Percentiles rank a stretch among this genome's conserved stretches.
Evolutionary conservation across 1,140 invertebrate genomes (phyloP).

Genomic region (Drosophila kepulauana): DNA sequence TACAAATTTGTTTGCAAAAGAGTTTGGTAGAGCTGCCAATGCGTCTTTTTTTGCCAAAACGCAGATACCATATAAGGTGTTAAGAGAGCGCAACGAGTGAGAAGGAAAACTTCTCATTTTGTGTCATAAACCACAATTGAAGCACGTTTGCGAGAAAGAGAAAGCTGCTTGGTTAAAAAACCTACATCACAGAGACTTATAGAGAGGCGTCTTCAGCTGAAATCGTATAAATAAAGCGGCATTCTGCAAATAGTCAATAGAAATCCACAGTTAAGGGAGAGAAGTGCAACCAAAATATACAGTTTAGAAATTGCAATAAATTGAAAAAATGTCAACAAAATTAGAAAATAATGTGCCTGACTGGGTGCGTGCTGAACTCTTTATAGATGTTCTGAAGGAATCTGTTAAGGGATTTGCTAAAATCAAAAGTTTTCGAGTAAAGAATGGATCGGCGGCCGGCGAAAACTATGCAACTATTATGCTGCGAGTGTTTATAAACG

Average conservation of each 20-base stretch:
- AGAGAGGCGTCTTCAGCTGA: not conserved
- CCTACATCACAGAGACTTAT: not conserved
- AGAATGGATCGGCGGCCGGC: conserved; percentile 45
- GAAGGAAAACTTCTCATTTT: not conserved
- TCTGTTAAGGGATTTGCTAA: conserved; percentile 56
- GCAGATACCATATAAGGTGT: not conserved
- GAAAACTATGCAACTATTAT: conserved; percentile 70
- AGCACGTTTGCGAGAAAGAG: not conserved
- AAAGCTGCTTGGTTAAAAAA: not conserved
- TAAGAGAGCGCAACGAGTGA: not conserved
- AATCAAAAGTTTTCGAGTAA: conserved; percentile 57
- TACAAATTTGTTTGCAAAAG: not conserved
- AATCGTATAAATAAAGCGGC: not conserved
- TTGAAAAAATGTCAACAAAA: conserved; percentile 32
- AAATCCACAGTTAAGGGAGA: not conserved
- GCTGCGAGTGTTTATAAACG: conserved; percentile 57
- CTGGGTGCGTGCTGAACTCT: conserved; percentile 58
- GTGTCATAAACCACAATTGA: too few relatives aligned
- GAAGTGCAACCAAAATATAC: not conserved
- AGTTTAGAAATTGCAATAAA: not conserved
- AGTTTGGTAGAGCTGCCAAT: not conserved
- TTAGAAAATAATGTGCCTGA: conserved; percentile 44
- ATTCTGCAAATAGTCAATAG: conserved; percentile 76
- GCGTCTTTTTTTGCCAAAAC: not conserved
- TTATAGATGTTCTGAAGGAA: conserved; percentile 58